phyloP scores from a whole-genome alignment of 2,888 invertebrate genomes.

The Encarsia formosa region DNA sequence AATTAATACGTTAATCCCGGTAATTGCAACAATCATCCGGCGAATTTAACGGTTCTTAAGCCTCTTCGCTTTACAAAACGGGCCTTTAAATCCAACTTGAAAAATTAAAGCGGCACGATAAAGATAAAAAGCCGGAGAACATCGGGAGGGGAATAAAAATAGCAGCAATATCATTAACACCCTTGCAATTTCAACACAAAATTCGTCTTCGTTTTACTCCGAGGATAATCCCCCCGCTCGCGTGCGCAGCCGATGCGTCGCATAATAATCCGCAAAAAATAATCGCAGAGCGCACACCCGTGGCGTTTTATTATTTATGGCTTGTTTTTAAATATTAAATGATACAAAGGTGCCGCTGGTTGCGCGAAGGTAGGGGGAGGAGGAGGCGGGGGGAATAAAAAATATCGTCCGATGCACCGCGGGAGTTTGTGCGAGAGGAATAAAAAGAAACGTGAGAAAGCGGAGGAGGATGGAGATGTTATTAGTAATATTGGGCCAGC shows the following conservation, averaged over 20 bases:
- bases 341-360: constrained; percentile 48
- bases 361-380: not conserved
- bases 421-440: not conserved
- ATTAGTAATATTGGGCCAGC: constrained; percentile 30
- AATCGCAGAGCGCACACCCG: not conserved
- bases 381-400: not conserved
- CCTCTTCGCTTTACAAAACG: too few relatives aligned
- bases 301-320: constrained; percentile 43
- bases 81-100: too few relatives aligned
- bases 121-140: not conserved
- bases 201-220: constrained; percentile 44
- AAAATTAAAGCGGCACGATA: not conserved
- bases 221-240: constrained; percentile 32
- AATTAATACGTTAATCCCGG: too few relatives aligned
- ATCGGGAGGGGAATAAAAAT: constrained; percentile 3
- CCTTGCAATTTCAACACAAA: constrained; percentile 47
- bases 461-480: constrained; percentile 37
- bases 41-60: too few relatives aligned
- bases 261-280: not conserved
- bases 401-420: not conserved
- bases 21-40: too few relatives aligned
- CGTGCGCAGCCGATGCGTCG: too few relatives aligned
- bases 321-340: constrained; percentile 53
- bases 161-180: constrained; percentile 44
- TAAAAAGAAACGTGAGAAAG: constrained; percentile 12